Percentiles rank a stretch among this genome's conserved stretches.
Conservation (phyloP, 2,113 vertebrate species). For the Microtus montanus region DNA sequence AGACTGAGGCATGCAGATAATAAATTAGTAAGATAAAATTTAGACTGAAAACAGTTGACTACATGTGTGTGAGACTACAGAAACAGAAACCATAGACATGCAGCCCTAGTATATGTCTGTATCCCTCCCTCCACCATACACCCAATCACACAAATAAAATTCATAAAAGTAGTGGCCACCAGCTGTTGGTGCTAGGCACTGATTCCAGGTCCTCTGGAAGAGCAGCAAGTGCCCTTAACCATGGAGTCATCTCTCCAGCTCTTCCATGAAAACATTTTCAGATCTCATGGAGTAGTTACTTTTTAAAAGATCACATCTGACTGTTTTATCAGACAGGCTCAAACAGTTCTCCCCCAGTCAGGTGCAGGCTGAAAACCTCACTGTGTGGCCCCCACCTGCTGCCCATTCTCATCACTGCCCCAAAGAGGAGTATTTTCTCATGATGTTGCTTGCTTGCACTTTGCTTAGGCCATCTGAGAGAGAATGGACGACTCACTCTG, state of each 20-base stretch:
- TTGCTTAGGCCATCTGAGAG: slow-evolving; percentile 53
- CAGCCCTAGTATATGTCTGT: too few species aligned
- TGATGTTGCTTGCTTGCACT: slow-evolving; percentile 44
- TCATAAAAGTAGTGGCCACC: neutral
- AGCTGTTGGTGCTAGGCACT: neutral
- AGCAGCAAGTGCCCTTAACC: neutral
- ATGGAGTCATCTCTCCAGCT: neutral
- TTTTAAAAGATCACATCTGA: neutral
- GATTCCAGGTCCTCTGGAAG: neutral
- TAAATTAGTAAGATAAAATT: neutral
- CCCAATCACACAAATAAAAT: neutral
- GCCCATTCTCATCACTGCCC: neutral
- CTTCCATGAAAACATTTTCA: neutral
- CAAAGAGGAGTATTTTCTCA: slow-evolving; percentile 36
- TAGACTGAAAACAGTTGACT: neutral
- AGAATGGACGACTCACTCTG: slow-evolving; percentile 18
- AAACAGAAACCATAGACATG: neutral
- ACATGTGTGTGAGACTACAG: neutral
- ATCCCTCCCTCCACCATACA: neutral
- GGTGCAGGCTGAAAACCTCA: neutral
- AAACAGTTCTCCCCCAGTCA: neutral
- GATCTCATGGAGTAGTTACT: neutral
- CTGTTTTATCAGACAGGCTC: slow-evolving; percentile 44
- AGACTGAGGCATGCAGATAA: neutral
- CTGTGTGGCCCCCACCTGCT: neutral